phyloP scores from a whole-genome alignment of 1,140 invertebrate genomes.

The Agraylea sexmaculata region DNA sequence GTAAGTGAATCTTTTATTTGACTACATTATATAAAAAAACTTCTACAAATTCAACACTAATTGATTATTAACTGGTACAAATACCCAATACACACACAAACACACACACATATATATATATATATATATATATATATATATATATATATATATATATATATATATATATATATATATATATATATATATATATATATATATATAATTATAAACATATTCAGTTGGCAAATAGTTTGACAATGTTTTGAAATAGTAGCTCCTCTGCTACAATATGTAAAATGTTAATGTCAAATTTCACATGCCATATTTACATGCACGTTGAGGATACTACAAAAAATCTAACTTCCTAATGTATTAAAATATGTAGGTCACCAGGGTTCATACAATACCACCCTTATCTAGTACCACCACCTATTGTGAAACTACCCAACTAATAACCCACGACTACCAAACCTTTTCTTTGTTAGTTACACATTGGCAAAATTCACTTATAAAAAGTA shows the following conservation, averaged over 20 bases:
- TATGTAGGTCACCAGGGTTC: slow-evolving; percentile 13
- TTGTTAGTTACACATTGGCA: too few relatives aligned
- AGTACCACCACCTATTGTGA: too few relatives aligned
- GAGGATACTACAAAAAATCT: not conserved
- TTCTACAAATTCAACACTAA: not conserved
- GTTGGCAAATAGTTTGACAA: not conserved
- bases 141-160: not conserved
- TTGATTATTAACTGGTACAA: not conserved
- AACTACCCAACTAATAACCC: too few relatives aligned
- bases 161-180: slow-evolving; percentile 2
- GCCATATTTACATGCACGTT: not conserved
- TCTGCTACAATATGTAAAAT: not conserved
- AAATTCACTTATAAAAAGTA: too few relatives aligned
- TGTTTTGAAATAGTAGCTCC: not conserved
- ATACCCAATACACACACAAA: not conserved
- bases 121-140: not conserved
- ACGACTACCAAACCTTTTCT: too few relatives aligned
- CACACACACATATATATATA: not conserved
- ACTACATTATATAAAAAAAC: slow-evolving; percentile 7
- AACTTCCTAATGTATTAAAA: not conserved
- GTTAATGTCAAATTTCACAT: not conserved
- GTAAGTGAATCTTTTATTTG: slow-evolving; percentile 7
- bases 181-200: not conserved
- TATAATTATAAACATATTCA: not conserved
- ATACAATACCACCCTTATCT: slow-evolving; percentile 12